Evolutionary conservation across 2,113 vertebrate species (phyloP), one percentile per base, ranked within the genome.

Genomic region (Tachycineta bicolor): DNA sequence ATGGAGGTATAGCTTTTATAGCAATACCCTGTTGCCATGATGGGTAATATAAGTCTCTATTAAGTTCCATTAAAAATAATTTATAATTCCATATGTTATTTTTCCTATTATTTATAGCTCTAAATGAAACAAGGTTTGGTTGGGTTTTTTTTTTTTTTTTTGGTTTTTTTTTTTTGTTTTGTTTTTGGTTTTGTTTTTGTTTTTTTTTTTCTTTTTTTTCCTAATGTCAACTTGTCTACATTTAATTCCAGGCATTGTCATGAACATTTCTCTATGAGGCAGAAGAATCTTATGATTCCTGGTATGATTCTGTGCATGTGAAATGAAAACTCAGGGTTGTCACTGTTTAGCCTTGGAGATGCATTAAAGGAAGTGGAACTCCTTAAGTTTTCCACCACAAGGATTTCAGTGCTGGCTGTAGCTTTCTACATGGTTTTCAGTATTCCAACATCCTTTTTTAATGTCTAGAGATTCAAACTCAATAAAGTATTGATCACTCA

Each of bases 401-500:
- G 46, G 33, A 52, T 87, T 89, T 62, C 62, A n/a, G 11, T 43
- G 24, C 10, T 78, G 69, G 47, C 28, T 39, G 69, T 15, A 70
- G 12, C 2, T 87, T 89, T 71, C 62, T 6, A 9, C 14, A 10
- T 12, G 8, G 37, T 64, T 93, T 89, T 47, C 20, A 64, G 78
- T 87, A 87, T 96, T 88, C 63, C 43, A 74, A 4, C 53, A 69
- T 55, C 12, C 17, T 69, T 62, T 93, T 90, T 65, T 69, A 83
- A 41, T 37, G 15, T 34, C 85, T 79, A 58, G 75, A 93, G 90
- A 74, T 56, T 29, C 6, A 3, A 94, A 88, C 63, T 86, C 78
- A 65, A 37, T 94, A 67, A 83, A 47, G 15, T 80, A 93, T 93
- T 90, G 75, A 91, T 94, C 68, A 91, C 64, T 49, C 56, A 41